phyloP scores from a whole-genome alignment of 2,113 vertebrate genomes.

The Petrocephalus microphthalmus region DNA sequence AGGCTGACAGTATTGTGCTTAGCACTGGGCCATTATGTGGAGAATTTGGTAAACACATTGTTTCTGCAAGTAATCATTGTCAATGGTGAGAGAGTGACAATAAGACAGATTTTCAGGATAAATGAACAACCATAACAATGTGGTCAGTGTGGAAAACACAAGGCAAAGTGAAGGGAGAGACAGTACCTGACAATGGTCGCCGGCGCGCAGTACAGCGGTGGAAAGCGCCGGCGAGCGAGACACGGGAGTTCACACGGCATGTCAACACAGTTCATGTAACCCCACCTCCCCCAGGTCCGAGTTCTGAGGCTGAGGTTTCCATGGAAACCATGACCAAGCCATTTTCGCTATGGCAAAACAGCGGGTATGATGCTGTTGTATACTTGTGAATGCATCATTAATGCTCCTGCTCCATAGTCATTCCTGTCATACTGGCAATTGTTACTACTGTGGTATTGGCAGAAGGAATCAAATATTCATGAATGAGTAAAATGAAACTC shows the following conservation, averaged over 20 bases:
- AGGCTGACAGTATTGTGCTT: conserved; percentile 53
- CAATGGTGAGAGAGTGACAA: conserved; percentile 38
- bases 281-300: background rate
- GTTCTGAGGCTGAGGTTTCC: conserved; percentile 7
- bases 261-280: background rate
- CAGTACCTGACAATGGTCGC: background rate
- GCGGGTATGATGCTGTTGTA: background rate
- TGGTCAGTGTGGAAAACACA: conserved; percentile 33
- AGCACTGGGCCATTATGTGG: conserved; percentile 49
- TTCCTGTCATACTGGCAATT: background rate
- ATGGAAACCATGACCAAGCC: conserved; percentile 9
- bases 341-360: background rate
- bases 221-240: background rate
- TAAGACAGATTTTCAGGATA: conserved; percentile 48
- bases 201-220: background rate
- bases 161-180: background rate
- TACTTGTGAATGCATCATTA: background rate
- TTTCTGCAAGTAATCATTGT: conserved; percentile 51
- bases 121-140: conserved; percentile 42
- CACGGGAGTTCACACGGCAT: background rate
- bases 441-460: background rate
- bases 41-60: conserved; percentile 51
- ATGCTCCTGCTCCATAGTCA: background rate
- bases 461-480: background rate
- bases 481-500: background rate